Conservation (phyloP, 2,888 invertebrate species). For the Tenthredo distinguenda region DNA sequence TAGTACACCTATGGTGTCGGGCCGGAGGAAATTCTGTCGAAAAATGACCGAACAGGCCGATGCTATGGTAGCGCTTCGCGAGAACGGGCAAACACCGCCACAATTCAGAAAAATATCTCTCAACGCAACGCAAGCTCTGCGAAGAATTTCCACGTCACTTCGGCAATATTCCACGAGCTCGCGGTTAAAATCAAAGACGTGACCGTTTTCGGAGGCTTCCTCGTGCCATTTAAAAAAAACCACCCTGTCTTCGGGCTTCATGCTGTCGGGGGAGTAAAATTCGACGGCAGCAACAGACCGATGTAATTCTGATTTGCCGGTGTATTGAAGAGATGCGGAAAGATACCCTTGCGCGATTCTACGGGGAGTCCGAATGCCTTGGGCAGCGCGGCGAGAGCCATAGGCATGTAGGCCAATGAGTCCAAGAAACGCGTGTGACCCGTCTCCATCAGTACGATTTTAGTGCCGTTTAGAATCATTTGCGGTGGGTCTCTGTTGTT, state of each 20-base stretch:
- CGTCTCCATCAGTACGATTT: slow-evolving; percentile 54
- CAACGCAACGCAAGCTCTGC: slow-evolving; percentile 65
- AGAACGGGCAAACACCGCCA: slow-evolving; percentile 65
- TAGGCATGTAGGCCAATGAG: slow-evolving; percentile 65
- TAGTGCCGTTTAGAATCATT: background rate
- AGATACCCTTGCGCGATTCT: slow-evolving; percentile 61
- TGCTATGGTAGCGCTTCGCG: slow-evolving; percentile 60
- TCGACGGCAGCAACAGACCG: slow-evolving; percentile 57
- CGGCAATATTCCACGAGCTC: slow-evolving; percentile 63
- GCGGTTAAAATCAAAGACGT: slow-evolving; percentile 63
- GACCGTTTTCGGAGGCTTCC: slow-evolving; percentile 44
- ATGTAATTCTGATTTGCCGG: slow-evolving; percentile 62
- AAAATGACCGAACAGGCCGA: slow-evolving; percentile 42
- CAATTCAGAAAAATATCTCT: slow-evolving; percentile 60
- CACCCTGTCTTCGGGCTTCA: slow-evolving; percentile 54
- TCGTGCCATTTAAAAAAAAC: slow-evolving; percentile 63
- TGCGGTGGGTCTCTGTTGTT: background rate
- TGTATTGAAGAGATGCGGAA: slow-evolving; percentile 64
- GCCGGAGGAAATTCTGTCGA: slow-evolving; percentile 62
- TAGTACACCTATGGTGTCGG: slow-evolving; percentile 65
- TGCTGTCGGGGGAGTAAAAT: slow-evolving; percentile 60
- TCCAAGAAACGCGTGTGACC: slow-evolving; percentile 61
- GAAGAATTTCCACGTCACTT: slow-evolving; percentile 64
- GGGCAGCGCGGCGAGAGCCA: slow-evolving; percentile 61
- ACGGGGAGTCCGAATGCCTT: slow-evolving; percentile 63